phyloP scores from a whole-genome alignment of 2,113 vertebrate species.

The Damaliscus lunatus region DNA sequence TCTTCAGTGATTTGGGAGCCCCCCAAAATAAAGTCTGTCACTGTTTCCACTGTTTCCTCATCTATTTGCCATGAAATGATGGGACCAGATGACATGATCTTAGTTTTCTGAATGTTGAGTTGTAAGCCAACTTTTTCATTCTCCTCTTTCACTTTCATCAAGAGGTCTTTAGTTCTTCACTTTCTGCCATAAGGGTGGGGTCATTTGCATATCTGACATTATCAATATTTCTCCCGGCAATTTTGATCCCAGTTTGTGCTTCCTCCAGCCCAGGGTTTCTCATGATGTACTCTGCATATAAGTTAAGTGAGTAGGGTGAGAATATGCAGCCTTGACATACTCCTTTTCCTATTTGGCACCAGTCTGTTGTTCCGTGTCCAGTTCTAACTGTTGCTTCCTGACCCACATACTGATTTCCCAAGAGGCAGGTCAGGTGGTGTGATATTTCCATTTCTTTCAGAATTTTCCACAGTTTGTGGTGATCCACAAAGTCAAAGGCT shows the following conservation, averaged over 20 bases:
- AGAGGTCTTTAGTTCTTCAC: neutral
- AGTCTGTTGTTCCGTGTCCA: neutral
- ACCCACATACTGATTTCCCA: neutral
- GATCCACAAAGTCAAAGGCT: neutral
- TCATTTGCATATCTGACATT: neutral
- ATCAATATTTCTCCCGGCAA: rapidly evolving
- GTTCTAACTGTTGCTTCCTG: neutral
- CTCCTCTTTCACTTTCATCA: neutral
- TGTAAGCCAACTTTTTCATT: neutral
- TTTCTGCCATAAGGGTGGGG: neutral
- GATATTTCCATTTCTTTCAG: neutral
- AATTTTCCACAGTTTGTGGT: neutral
- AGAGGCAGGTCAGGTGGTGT: neutral
- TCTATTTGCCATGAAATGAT: neutral
- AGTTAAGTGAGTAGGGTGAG: neutral
- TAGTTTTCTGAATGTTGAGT: neutral
- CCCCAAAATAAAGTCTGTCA: neutral
- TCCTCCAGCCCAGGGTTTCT: neutral
- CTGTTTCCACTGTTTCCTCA: neutral
- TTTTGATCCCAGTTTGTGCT: neutral
- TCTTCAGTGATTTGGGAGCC: neutral
- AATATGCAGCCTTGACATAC: neutral
- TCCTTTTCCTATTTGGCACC: neutral
- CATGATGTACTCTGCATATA: neutral
- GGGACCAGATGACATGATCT: neutral